Percentiles rank a stretch among this genome's conserved stretches.
phyloP scores from a whole-genome alignment of 1,140 invertebrate species.

The Bathynomus jamesi region DNA sequence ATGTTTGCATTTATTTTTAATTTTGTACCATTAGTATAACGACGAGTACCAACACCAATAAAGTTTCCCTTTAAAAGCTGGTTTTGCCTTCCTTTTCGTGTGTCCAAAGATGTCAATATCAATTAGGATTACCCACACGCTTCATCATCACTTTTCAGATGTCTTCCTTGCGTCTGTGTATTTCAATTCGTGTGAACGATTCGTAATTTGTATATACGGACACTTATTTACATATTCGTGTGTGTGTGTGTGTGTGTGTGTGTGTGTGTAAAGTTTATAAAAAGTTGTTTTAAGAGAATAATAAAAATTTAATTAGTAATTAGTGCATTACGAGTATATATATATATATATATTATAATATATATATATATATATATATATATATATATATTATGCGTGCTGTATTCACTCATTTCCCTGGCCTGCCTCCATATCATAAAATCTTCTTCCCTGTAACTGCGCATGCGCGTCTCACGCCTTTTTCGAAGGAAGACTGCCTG shows the following conservation, averaged over 20 bases:
- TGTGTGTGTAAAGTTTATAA: too few relatives aligned
- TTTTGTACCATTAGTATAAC: too few relatives aligned
- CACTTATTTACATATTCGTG: not conserved
- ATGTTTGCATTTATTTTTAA: too few relatives aligned
- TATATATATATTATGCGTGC: not conserved
- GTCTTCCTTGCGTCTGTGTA: too few relatives aligned
- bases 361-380: slow-evolving; percentile 10
- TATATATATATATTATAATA: slow-evolving; percentile 3
- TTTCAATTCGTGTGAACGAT: too few relatives aligned
- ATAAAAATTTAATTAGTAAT: too few relatives aligned
- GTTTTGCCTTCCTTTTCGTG: not conserved
- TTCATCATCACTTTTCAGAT: too few relatives aligned
- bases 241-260: not conserved
- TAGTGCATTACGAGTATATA: too few relatives aligned
- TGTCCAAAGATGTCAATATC: not conserved
- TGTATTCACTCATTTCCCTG: not conserved
- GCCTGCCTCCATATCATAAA: not conserved
- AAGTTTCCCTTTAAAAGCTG: too few relatives aligned
- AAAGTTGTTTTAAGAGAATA: too few relatives aligned
- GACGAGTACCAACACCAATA: too few relatives aligned
- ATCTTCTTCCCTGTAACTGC: not conserved
- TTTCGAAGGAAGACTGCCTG: not conserved
- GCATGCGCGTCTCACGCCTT: too few relatives aligned
- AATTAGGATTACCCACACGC: not conserved
- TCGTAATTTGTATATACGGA: not conserved